Percentiles rank a stretch among this genome's conserved stretches.
Conservation (phyloP, 2,113 vertebrate genomes). For the Podilymbus podiceps region DNA sequence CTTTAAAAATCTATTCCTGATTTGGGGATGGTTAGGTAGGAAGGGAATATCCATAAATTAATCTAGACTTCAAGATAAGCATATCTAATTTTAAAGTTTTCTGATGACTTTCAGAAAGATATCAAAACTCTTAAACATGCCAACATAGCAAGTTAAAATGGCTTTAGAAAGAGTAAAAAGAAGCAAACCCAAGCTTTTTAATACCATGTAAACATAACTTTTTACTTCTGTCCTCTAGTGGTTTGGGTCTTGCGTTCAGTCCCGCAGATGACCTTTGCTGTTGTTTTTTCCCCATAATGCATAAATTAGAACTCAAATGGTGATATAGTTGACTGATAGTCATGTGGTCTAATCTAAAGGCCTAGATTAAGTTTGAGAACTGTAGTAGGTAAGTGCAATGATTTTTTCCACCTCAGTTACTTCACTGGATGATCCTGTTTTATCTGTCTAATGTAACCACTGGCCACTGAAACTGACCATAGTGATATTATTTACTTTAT, state of each 20-base stretch:
- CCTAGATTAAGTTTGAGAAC: constrained; percentile 18
- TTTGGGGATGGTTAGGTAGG: not conserved
- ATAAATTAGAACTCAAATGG: constrained; percentile 53
- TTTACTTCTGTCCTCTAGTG: constrained; percentile 15
- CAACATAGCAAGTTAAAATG: not conserved
- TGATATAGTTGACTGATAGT: not conserved
- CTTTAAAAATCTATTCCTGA: not conserved
- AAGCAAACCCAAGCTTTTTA: not conserved
- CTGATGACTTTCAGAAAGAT: not conserved
- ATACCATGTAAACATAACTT: constrained; percentile 3
- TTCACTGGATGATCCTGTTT: not conserved
- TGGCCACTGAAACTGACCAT: not conserved
- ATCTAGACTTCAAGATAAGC: not conserved
- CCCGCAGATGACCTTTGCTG: not conserved
- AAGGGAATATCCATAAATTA: not conserved
- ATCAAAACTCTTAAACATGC: not conserved
- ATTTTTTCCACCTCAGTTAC: not conserved
- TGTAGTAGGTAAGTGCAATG: constrained; percentile 31
- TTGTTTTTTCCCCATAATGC: not conserved
- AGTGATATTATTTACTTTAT: not conserved
- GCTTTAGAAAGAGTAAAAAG: not conserved
- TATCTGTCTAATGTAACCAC: not conserved
- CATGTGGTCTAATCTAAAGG: constrained; percentile 23
- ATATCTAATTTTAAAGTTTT: not conserved
- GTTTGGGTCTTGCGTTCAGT: constrained; percentile 7